Percentiles rank a stretch among this genome's conserved stretches.
Conservation (phyloP, 2,797 vertebrate species). For the Bryconaethiops microstoma region DNA sequence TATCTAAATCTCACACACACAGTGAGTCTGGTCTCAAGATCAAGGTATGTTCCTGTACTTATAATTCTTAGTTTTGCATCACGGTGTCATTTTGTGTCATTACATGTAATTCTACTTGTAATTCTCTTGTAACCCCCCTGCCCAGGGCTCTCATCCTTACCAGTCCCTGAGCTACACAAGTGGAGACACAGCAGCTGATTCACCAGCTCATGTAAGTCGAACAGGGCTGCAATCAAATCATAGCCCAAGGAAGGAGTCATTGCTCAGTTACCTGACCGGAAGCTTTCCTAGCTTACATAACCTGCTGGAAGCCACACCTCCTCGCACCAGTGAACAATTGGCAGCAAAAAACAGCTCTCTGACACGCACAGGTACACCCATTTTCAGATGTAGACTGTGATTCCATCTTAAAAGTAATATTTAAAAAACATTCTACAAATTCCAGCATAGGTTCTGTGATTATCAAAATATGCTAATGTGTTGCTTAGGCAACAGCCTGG, state of each 20-base stretch:
- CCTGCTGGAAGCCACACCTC: constrained; percentile 92
- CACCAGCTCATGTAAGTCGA: constrained; percentile 89
- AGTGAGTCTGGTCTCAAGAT: constrained; percentile 94
- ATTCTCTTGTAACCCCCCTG: neutral
- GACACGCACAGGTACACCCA: constrained; percentile 86
- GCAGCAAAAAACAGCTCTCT: constrained; percentile 90
- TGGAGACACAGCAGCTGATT: constrained; percentile 96
- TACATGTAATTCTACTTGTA: neutral
- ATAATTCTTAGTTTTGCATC: neutral
- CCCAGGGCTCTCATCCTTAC: constrained; percentile 94
- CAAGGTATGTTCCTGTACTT: constrained; percentile 79
- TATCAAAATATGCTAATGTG: neutral
- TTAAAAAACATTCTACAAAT: neutral
- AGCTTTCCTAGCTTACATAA: constrained; percentile 97
- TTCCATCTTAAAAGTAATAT: constrained; percentile 23
- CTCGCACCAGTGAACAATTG: constrained; percentile 79
- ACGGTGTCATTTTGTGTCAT: neutral
- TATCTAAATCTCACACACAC: constrained; percentile 95
- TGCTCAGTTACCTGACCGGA: constrained; percentile 95
- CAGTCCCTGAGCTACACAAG: constrained; percentile 98
- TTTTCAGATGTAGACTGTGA: constrained; percentile 5
- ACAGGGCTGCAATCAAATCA: constrained; percentile 83
- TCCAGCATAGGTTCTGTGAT: neutral
- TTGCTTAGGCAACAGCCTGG: constrained; percentile 82
- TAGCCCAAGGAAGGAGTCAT: constrained; percentile 94